Conservation (phyloP, 2,113 vertebrate genomes). For the Aspidoscelis tigris region DNA sequence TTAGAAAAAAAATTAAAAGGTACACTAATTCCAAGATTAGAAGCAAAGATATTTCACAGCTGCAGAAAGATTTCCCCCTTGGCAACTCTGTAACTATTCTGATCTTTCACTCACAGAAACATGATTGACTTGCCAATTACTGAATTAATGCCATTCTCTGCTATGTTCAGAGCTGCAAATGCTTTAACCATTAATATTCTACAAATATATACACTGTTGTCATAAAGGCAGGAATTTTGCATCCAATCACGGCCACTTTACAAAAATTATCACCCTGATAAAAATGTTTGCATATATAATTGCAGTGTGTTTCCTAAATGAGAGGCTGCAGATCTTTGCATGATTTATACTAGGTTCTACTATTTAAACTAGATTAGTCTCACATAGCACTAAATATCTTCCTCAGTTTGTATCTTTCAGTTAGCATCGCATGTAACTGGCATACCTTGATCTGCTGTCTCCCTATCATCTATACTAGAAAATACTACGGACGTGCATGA, state of each 20-base stretch:
- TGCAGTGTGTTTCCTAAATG: too few relatives aligned
- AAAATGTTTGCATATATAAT: too few relatives aligned
- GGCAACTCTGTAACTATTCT: background rate
- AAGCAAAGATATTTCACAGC: slow-evolving; percentile 1
- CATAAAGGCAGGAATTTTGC: background rate
- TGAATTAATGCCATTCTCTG: slow-evolving; percentile 3
- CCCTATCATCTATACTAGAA: too few relatives aligned
- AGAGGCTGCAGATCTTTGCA: too few relatives aligned
- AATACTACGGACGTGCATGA: too few relatives aligned
- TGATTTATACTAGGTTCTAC: too few relatives aligned
- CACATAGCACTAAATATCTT: too few relatives aligned
- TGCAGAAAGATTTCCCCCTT: slow-evolving; percentile 10
- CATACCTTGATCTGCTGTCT: too few relatives aligned
- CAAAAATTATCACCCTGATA: too few relatives aligned
- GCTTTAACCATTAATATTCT: background rate
- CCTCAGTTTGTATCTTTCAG: too few relatives aligned
- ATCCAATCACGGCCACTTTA: background rate
- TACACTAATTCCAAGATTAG: background rate
- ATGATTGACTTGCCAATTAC: background rate
- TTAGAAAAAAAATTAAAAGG: slow-evolving; percentile 1
- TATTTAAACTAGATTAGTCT: too few relatives aligned
- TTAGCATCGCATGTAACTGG: too few relatives aligned
- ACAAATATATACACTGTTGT: background rate
- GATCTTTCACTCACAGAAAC: background rate
- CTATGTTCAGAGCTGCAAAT: background rate